Evolutionary conservation across 1,140 invertebrate genomes (phyloP), one percentile per base, ranked within the genome.

Genomic region (Chironomus striatipennis): DNA sequence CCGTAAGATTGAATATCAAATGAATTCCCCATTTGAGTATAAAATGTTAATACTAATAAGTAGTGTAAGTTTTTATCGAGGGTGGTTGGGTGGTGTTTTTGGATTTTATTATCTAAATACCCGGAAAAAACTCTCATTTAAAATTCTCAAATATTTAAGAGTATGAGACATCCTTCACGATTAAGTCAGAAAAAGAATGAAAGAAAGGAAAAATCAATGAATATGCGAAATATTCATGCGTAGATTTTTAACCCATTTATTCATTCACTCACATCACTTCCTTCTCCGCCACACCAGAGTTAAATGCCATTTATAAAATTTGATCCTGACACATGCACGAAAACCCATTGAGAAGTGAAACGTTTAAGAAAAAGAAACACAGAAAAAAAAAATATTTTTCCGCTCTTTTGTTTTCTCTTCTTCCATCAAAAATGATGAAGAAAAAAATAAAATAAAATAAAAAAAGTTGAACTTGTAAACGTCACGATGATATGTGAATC

Each of bases 271-370:
- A 57, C 12, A 57, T 57, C 24, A 34, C 24, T 34, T 34, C 24
- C 24, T 34, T 34, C 24, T 34, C 24, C 24, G 24, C 24, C 47
- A 57, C 47, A 57, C n/a, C 47, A 57, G 47, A 34, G 47, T n/a
- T n/a, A 57, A 70, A 70, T 70, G 65, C 20, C 65, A 70, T 70
- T 70, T 70, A 70, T 70, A 70, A 70, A 57, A 70, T 70, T 70
- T 70, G 65, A 70, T 70, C 65, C 65, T 70, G 65, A 70, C 65
- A 70, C 65, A 70, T 70, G 65, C 65, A 70, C 65, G 65, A 57
- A 57, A 57, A 57, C 47, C 47, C 47, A 57, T 57, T 57, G 47
- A 57, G 47, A 57, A 57, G 47, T 57, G 47, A 57, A 57, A 34
- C 24, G 24, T 34, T 34, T 34, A 34, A 34, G 24, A 34, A 34